Conservation (phyloP, 2,888 invertebrate species). For the Noctua pronuba region DNA sequence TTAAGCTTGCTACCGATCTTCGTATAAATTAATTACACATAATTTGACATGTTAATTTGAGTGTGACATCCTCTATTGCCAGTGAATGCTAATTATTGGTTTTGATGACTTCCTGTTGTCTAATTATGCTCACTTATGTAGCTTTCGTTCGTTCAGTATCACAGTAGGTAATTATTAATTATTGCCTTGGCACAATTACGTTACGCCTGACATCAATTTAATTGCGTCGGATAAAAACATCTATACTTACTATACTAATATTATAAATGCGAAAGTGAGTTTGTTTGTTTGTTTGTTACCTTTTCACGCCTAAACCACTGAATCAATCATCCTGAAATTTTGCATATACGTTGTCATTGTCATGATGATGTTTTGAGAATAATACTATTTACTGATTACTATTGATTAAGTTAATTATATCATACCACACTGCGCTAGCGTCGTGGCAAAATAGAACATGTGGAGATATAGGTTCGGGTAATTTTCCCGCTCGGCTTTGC, state of each 20-base stretch:
- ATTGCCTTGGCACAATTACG: not conserved
- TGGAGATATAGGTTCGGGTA: too few species aligned
- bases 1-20: not conserved
- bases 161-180: not conserved
- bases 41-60: slow-evolving; percentile 38
- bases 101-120: slow-evolving; percentile 20
- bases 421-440: not conserved
- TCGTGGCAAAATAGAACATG: too few species aligned
- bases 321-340: too few species aligned
- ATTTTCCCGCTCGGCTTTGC: too few species aligned
- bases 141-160: slow-evolving; percentile 7
- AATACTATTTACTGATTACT: not conserved
- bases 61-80: slow-evolving; percentile 17
- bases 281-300: too few species aligned
- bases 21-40: slow-evolving; percentile 6
- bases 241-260: too few species aligned
- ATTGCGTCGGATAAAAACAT: not conserved
- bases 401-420: not conserved
- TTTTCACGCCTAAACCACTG: too few species aligned
- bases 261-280: too few species aligned
- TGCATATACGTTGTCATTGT: too few species aligned
- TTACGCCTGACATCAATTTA: not conserved
- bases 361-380: not conserved
- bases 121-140: slow-evolving; percentile 11
- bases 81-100: slow-evolving; percentile 27